Conservation (phyloP, 2,113 vertebrate genomes). For the Chitala chitala region DNA sequence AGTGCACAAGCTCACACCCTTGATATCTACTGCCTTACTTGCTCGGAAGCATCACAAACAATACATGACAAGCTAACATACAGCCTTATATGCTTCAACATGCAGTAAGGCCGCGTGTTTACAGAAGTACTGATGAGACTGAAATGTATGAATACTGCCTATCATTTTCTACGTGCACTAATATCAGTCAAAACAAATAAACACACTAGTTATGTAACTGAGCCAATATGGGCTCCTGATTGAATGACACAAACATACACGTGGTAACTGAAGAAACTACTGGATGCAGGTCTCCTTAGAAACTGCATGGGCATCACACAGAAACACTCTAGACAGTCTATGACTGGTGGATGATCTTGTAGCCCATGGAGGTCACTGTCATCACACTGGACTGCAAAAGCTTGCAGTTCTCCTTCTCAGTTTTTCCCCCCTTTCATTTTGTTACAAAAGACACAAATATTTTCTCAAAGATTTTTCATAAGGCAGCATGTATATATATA, state of each 20-base stretch:
- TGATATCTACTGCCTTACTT: too few relatives aligned
- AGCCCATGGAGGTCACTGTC: neutral
- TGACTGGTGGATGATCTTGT: neutral
- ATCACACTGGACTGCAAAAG: neutral
- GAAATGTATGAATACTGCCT: neutral
- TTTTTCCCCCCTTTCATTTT: too few relatives aligned
- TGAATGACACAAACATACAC: constrained; percentile 1
- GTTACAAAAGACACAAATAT: too few relatives aligned
- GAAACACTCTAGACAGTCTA: neutral
- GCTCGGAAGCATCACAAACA: too few relatives aligned
- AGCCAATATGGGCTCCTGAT: too few relatives aligned
- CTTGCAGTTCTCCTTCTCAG: neutral
- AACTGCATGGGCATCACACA: neutral
- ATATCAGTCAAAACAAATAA: neutral
- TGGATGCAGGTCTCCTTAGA: neutral
- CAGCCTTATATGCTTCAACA: too few relatives aligned
- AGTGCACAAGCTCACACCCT: too few relatives aligned
- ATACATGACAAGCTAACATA: too few relatives aligned
- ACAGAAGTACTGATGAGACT: neutral
- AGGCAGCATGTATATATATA: too few relatives aligned
- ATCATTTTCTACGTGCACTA: neutral
- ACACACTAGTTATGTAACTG: too few relatives aligned
- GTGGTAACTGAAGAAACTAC: neutral
- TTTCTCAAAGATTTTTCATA: too few relatives aligned
- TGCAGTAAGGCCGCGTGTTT: too few relatives aligned